These are phyloP conservation scores for Acanthurus lineatus DNA, from an alignment of 2,797 vertebrate genomes.

Conservation along the genomic window DNA sequence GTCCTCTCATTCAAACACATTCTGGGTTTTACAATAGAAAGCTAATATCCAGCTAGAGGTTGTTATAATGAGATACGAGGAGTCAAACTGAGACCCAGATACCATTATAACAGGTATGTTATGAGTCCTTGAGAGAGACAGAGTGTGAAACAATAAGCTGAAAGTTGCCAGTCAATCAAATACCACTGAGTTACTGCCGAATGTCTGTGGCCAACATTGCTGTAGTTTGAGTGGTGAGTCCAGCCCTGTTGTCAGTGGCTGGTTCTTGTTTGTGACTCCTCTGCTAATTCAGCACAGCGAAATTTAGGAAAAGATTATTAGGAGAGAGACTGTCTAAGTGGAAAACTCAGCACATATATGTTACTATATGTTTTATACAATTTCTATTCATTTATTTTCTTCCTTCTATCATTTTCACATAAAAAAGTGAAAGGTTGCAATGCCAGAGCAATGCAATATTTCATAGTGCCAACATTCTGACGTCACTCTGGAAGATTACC, in stretches of 20 bases:
- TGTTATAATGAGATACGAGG: conserved; percentile 17
- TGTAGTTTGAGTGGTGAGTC: not conserved
- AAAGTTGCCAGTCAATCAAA: not conserved
- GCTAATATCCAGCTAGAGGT: conserved; percentile 20
- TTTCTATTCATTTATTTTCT: not conserved
- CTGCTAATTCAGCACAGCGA: conserved; percentile 35
- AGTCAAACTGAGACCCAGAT: conserved; percentile 11
- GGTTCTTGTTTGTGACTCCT: conserved; percentile 12
- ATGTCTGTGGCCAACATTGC: not conserved
- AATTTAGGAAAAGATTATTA: not conserved
- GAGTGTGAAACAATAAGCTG: not conserved
- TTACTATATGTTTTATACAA: not conserved
- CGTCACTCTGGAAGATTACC: not conserved
- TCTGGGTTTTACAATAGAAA: conserved; percentile 30
- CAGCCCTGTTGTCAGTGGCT: conserved; percentile 2
- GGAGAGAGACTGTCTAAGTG: not conserved
- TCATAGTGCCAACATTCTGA: not conserved
- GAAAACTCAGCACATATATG: not conserved
- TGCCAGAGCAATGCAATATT: not conserved
- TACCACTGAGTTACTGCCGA: not conserved
- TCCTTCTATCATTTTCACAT: not conserved
- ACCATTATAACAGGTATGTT: conserved; percentile 39
- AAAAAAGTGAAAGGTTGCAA: not conserved
- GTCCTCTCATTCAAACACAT: conserved; percentile 23
- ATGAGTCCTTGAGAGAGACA: conserved; percentile 22